These are phyloP conservation scores for Agrenia bidenticulata DNA, from an alignment of 2,888 invertebrate species.

Conservation along the genomic window DNA sequence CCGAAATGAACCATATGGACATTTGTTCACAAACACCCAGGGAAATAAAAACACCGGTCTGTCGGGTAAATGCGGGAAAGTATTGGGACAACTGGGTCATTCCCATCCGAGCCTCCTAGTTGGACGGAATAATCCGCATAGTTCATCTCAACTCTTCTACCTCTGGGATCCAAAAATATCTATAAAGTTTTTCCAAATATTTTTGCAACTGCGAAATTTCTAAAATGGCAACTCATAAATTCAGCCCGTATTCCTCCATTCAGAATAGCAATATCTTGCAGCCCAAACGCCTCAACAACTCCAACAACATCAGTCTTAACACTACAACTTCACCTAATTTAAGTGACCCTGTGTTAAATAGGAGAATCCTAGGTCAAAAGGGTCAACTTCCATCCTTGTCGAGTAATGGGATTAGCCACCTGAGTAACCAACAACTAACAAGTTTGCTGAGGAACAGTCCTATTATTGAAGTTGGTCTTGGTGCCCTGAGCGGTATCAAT, in stretches of 20 bases:
- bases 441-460: neutral
- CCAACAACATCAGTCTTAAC: neutral
- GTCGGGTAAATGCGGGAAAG: constrained; percentile 5
- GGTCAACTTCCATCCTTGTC: constrained; percentile 2
- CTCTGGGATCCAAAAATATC: too few relatives aligned
- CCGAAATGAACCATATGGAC: constrained; percentile 18
- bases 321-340: too few relatives aligned
- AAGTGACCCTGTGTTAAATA: too few relatives aligned
- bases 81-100: constrained; percentile 14
- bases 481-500: too few relatives aligned
- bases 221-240: too few relatives aligned
- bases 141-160: too few relatives aligned
- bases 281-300: constrained; percentile 8
- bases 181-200: too few relatives aligned
- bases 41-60: constrained; percentile 8
- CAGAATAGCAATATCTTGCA: constrained; percentile 8
- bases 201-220: too few relatives aligned
- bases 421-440: constrained; percentile 1
- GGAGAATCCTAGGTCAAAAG: constrained; percentile 11
- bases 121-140: neutral
- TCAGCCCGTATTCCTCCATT: too few relatives aligned
- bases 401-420: neutral
- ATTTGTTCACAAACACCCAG: constrained; percentile 1
- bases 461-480: neutral
- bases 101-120: constrained; percentile 11